Evolutionary conservation across 1,140 invertebrate species (phyloP), one percentile per base, ranked within the genome.

Genomic region (Hyles euphorbiae): DNA sequence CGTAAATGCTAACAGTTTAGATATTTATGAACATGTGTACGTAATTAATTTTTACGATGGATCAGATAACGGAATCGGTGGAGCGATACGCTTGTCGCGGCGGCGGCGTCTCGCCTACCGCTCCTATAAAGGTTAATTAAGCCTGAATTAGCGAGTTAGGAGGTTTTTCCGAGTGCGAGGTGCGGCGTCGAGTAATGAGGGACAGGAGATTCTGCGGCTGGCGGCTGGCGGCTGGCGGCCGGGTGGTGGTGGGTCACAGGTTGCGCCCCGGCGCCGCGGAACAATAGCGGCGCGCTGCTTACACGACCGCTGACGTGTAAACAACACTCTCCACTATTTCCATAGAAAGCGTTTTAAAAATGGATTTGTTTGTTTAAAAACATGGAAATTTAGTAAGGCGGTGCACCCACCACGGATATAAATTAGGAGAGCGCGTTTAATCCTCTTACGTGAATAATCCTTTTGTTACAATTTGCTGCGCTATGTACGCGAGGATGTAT

Each of bases 21-120:
- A 84, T 85, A 82, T 83, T 83, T 83, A 84, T 77, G 76, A 83
- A 85, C 83, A 85, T 83, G 74, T 85, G 81, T 83, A 83, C 71
- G 78, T 84, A 87, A 87, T 85, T 87, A 87, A 85, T 85, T 83
- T 87, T 87, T 85, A 87, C 79, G 82, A 83, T 76, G 74, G 75
- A 83, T 85, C 83, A 73, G 83, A 87, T 87, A 83, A 78, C 68
- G 63, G 68, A 61, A 63, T 70, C 75, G 71, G 60, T 74, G 67
- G 71, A 75, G 72, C 74, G 80, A 78, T 80, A 81, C 74, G 77
- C 67, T 72, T 74, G 74, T 78, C 76, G 75, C 63, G 63, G 59
- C 60, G 55, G 34, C 50, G 53, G 55, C 69, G 65, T 74, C 71
- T 72, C 63, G 60, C 63, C 61, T 49, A 52, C 54, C 62, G 65